phyloP scores from a whole-genome alignment of 1,140 invertebrate species.

The Drepana arcuata region DNA sequence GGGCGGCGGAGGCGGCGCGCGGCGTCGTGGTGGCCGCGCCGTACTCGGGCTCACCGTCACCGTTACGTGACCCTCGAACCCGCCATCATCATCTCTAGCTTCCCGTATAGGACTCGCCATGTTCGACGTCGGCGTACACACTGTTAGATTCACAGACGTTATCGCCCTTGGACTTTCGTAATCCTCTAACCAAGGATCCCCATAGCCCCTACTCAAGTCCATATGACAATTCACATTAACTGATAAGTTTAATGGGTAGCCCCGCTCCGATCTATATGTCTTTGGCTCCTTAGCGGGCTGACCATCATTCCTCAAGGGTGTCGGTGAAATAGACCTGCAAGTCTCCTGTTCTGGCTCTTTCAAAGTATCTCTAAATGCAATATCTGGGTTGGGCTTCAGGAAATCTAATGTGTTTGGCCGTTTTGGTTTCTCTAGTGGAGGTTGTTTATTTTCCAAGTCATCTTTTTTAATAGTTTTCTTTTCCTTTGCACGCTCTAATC shows the following conservation, averaged over 20 bases:
- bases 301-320: slow-evolving; percentile 34
- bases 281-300: slow-evolving; percentile 31
- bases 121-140: slow-evolving; percentile 65
- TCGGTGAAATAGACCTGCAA: slow-evolving; percentile 45
- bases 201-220: slow-evolving; percentile 63
- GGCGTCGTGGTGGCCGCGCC: slow-evolving; percentile 35
- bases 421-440: slow-evolving; percentile 39
- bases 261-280: slow-evolving; percentile 36
- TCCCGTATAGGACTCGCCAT: slow-evolving; percentile 59
- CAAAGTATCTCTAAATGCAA: slow-evolving; percentile 60
- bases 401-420: slow-evolving; percentile 65
- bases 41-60: slow-evolving; percentile 67
- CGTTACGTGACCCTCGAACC: slow-evolving; percentile 63
- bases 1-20: slow-evolving; percentile 40
- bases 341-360: slow-evolving; percentile 36
- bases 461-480: slow-evolving; percentile 62
- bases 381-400: slow-evolving; percentile 60
- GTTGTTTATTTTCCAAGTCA: slow-evolving; percentile 15
- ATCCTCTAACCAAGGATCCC: slow-evolving; percentile 63
- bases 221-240: slow-evolving; percentile 75
- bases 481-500: slow-evolving; percentile 46
- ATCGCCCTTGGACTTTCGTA: slow-evolving; percentile 59
- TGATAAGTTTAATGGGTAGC: slow-evolving; percentile 70
- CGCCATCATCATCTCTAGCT: slow-evolving; percentile 41
- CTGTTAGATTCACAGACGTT: slow-evolving; percentile 67